These are phyloP conservation scores for Actias luna DNA, from an alignment of 2,888 invertebrate species.

Conservation along the genomic window DNA sequence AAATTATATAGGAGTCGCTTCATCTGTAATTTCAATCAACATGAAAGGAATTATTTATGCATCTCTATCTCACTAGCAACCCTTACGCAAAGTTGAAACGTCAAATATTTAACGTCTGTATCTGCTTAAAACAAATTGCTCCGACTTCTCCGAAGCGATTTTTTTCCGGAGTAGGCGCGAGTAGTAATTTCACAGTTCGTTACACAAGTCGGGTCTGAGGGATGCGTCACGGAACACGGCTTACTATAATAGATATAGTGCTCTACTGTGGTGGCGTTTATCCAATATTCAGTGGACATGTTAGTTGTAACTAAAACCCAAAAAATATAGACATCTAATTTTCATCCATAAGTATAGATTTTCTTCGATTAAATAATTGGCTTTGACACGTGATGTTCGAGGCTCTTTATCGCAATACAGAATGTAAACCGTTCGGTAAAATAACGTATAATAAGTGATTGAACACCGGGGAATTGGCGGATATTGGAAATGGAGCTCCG, in stretches of 20 bases:
- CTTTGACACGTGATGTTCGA: not conserved
- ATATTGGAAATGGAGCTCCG: not conserved
- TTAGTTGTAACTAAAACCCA: not conserved
- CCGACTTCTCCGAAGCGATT: constrained; percentile 51
- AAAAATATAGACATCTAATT: not conserved
- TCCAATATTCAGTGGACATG: not conserved
- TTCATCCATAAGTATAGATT: not conserved
- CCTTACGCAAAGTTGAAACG: constrained; percentile 3
- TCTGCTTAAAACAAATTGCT: constrained; percentile 74
- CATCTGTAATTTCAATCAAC: not conserved
- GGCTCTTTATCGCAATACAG: not conserved
- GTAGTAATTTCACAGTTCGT: constrained; percentile 61
- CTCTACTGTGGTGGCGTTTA: not conserved
- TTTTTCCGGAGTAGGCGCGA: constrained; percentile 41
- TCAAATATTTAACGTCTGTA: constrained; percentile 72
- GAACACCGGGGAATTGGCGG: not conserved
- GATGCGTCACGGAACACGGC: constrained; percentile 21
- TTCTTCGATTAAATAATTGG: too few species aligned
- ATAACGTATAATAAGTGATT: not conserved
- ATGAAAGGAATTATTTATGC: not conserved
- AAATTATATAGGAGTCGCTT: not conserved
- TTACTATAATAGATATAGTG: not conserved
- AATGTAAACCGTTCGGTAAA: not conserved
- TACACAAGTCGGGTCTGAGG: constrained; percentile 32
- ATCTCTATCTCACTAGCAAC: not conserved